phyloP scores from a whole-genome alignment of 2,113 vertebrate genomes.

The Ascaphus truei region DNA sequence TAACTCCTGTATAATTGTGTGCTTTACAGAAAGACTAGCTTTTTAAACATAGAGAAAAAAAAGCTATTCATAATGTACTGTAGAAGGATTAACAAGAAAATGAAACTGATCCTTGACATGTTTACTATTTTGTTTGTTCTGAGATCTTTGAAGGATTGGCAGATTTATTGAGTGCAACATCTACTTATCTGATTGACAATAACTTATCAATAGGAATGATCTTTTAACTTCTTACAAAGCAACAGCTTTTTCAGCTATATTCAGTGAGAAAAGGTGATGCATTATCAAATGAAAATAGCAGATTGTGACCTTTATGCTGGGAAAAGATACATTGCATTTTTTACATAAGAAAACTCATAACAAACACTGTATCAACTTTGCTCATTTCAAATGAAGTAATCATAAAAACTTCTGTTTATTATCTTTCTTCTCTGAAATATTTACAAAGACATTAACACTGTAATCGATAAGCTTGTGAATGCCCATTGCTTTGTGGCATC shows the following conservation, averaged over 20 bases:
- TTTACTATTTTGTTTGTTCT: conserved; percentile 39
- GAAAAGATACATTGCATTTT: neutral
- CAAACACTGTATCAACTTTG: conserved; percentile 21
- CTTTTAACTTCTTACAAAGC: conserved; percentile 46
- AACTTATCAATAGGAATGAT: conserved; percentile 45
- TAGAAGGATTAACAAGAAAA: neutral
- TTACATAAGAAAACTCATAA: conserved; percentile 6
- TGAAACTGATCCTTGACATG: neutral
- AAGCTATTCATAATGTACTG: too few species aligned
- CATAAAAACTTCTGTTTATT: conserved; percentile 10
- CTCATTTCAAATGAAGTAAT: neutral
- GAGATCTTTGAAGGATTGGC: conserved; percentile 49
- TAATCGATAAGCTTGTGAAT: too few species aligned
- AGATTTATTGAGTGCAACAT: conserved; percentile 41
- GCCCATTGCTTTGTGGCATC: too few species aligned
- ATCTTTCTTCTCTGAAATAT: neutral
- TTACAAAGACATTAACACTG: neutral
- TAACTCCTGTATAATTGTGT: too few species aligned
- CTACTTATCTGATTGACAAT: conserved; percentile 43
- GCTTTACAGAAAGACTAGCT: too few species aligned
- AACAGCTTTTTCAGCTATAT: conserved; percentile 38
- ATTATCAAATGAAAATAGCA: conserved; percentile 17
- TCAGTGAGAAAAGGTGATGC: conserved; percentile 39
- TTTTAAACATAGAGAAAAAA: neutral
- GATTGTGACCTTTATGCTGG: conserved; percentile 20